Conservation (phyloP, 1,140 invertebrate species). For the Aphelenchoides besseyi region DNA sequence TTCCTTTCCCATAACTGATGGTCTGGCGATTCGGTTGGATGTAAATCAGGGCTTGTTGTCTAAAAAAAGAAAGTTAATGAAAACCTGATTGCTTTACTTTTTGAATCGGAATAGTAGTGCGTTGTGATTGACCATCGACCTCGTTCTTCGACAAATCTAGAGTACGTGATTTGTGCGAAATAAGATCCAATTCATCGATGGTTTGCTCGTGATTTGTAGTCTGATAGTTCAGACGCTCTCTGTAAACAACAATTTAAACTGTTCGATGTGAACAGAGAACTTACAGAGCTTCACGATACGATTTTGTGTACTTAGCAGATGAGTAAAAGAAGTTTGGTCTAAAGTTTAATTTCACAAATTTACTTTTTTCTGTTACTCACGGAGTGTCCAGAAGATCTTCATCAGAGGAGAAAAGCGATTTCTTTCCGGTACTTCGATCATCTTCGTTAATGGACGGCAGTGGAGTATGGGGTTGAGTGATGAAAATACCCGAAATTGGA, state of each 20-base stretch:
- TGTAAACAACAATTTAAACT: constrained; percentile 12
- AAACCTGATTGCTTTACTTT: too few species aligned
- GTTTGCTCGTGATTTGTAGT: neutral
- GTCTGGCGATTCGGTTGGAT: neutral
- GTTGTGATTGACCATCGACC: neutral
- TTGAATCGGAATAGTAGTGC: constrained; percentile 7
- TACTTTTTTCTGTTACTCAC: too few species aligned
- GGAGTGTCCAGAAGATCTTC: constrained; percentile 44
- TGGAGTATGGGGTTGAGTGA: constrained; percentile 2
- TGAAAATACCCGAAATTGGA: neutral
- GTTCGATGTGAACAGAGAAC: neutral
- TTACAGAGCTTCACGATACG: neutral
- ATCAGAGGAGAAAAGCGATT: constrained; percentile 39
- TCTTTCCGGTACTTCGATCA: constrained; percentile 21
- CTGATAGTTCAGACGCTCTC: constrained; percentile 33
- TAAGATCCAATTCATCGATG: constrained; percentile 20
- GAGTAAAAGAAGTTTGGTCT: constrained; percentile 47
- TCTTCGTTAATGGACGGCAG: neutral
- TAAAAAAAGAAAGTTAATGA: neutral
- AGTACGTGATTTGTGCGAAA: constrained; percentile 26
- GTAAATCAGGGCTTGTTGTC: neutral
- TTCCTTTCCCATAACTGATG: neutral
- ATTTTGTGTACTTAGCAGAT: constrained; percentile 45
- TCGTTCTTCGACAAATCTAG: constrained; percentile 16
- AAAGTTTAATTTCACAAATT: too few species aligned